Percentiles rank a stretch among this genome's conserved stretches.
Evolutionary conservation across 2,113 vertebrate species (phyloP).

Genomic region (Candoia aspera): DNA sequence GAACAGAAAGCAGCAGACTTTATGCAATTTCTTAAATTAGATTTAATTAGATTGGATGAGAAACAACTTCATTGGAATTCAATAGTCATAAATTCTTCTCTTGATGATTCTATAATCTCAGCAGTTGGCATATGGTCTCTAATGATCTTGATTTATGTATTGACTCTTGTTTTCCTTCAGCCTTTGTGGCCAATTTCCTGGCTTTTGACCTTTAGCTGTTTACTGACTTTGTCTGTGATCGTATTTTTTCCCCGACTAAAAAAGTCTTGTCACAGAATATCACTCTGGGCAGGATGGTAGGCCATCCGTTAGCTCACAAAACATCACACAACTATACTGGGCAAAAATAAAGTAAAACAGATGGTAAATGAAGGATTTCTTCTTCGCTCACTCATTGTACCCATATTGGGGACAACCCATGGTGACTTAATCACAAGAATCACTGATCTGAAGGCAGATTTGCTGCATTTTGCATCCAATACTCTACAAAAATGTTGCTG

Average conservation of each 20-base stretch:
- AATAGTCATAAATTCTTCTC: neutral
- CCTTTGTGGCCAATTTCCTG: neutral
- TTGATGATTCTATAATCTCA: neutral
- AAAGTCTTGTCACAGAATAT: neutral
- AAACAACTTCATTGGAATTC: neutral
- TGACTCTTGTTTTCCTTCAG: neutral
- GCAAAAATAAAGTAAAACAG: neutral
- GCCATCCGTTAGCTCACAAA: neutral
- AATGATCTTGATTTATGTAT: neutral
- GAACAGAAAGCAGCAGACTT: neutral
- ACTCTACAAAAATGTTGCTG: neutral
- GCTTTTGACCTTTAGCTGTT: neutral
- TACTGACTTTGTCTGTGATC: neutral
- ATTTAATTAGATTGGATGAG: neutral
- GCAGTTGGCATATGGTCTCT: neutral
- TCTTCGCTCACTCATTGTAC: neutral
- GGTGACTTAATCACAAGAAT: neutral
- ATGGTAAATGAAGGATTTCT: neutral
- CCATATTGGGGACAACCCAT: neutral
- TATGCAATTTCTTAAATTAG: neutral
- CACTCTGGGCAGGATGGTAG: neutral
- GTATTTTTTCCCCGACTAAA: neutral
- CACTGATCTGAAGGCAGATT: neutral
- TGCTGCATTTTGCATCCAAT: neutral
- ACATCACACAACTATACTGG: no score